Conservation (phyloP, 1,140 invertebrate species). For the Leptinotarsa lineolata region DNA sequence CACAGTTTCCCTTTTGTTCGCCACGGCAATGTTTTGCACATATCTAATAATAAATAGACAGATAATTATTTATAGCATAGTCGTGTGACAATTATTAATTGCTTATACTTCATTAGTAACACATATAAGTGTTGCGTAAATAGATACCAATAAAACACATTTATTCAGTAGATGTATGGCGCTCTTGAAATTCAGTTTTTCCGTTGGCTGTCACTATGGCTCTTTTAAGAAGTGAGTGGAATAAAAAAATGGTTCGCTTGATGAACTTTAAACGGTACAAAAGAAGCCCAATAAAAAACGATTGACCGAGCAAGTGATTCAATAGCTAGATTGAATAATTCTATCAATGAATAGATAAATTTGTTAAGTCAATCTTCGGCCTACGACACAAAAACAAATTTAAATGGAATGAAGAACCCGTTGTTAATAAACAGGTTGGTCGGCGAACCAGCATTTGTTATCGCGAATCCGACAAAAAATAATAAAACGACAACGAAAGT, state of each 20-base stretch:
- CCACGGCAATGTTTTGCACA: neutral
- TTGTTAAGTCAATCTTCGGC: constrained; percentile 31
- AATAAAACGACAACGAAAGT: constrained; percentile 22
- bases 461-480: constrained; percentile 8
- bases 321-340: constrained; percentile 29
- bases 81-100: constrained; percentile 18
- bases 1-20: constrained; percentile 13
- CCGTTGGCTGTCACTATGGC: too few species aligned
- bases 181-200: neutral
- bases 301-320: constrained; percentile 19
- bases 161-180: neutral
- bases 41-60: constrained; percentile 2
- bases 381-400: constrained; percentile 25
- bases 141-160: constrained; percentile 3
- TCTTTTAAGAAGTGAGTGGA: too few species aligned
- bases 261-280: constrained; percentile 18
- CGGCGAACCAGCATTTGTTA: constrained; percentile 1
- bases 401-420: constrained; percentile 6
- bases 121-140: neutral
- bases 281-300: constrained; percentile 23
- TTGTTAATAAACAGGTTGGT: constrained; percentile 20
- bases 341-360: constrained; percentile 30
- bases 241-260: neutral
- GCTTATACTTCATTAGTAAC: constrained; percentile 13
- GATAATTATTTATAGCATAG: constrained; percentile 13